Evolutionary conservation across 1,140 invertebrate species (phyloP).

Genomic region (Tetragonula clypearis): DNA sequence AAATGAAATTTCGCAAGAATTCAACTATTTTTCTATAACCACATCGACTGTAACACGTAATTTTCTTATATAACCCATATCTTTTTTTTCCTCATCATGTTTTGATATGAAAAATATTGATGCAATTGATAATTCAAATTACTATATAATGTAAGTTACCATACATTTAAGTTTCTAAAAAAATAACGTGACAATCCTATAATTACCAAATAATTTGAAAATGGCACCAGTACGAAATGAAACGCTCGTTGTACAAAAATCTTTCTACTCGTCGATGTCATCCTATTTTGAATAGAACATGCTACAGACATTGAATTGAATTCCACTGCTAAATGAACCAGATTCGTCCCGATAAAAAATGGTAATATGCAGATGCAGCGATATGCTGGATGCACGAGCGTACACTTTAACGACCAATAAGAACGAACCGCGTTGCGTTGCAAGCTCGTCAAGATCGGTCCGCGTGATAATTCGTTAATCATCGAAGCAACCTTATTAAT

Average conservation of each 20-base stretch:
- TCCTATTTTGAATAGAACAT: background rate
- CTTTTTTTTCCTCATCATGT: too few relatives aligned
- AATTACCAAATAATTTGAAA: too few relatives aligned
- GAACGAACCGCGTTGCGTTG: conserved; percentile 3
- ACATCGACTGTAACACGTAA: too few relatives aligned
- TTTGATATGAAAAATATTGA: too few relatives aligned
- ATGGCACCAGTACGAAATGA: too few relatives aligned
- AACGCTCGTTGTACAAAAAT: background rate
- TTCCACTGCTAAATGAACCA: background rate
- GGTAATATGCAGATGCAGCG: background rate
- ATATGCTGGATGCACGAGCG: conserved; percentile 13
- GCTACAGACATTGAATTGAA: background rate
- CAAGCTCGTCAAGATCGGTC: conserved; percentile 32
- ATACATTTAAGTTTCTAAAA: too few relatives aligned
- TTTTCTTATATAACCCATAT: too few relatives aligned
- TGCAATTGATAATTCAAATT: too few relatives aligned
- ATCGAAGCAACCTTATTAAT: conserved; percentile 32
- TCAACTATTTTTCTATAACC: background rate
- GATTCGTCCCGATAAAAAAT: conserved; percentile 16
- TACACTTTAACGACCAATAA: conserved; percentile 7
- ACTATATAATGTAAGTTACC: too few relatives aligned
- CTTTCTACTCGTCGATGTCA: background rate
- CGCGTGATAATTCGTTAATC: conserved; percentile 46
- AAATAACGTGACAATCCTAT: too few relatives aligned
- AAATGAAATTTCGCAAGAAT: background rate